Evolutionary conservation across 2,888 invertebrate species (phyloP).

Genomic region (Pilophorus perplexus): DNA sequence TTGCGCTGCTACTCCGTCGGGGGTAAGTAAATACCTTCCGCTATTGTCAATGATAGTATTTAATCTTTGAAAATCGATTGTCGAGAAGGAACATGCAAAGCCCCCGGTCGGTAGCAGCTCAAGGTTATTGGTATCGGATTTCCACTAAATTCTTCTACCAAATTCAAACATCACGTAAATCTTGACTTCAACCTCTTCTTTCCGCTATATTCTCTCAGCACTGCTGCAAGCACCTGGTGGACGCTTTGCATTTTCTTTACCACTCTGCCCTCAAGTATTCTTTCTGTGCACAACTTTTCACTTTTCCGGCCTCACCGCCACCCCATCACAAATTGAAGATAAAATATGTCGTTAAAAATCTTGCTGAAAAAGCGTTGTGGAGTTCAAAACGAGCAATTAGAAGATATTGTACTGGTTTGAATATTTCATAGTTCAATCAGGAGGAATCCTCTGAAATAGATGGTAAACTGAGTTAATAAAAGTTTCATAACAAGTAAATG

Average conservation of each 20-base stretch:
- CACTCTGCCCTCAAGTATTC: too few species aligned
- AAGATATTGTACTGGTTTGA: too few species aligned
- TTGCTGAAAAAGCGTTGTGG: too few species aligned
- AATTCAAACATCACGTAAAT: too few species aligned
- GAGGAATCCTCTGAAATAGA: too few species aligned
- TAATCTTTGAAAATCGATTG: neutral
- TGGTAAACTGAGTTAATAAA: too few species aligned
- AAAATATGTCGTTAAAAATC: too few species aligned
- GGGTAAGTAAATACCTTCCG: conserved; percentile 39
- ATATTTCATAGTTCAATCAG: too few species aligned
- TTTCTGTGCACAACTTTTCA: conserved; percentile 8
- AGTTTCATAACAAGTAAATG: too few species aligned
- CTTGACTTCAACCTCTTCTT: neutral
- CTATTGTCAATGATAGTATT: neutral
- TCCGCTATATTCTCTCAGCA: conserved; percentile 3
- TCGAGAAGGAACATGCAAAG: conserved; percentile 23
- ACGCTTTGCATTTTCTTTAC: conserved; percentile 35
- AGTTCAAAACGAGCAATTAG: too few species aligned
- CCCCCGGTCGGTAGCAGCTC: conserved; percentile 35
- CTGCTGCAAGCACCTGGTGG: conserved; percentile 3
- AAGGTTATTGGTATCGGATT: conserved; percentile 21
- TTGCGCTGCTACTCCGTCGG: conserved; percentile 36
- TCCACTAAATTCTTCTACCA: conserved; percentile 3
- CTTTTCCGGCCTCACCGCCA: neutral
- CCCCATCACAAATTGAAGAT: too few species aligned